Conservation (phyloP, 2,888 invertebrate species). For the Anagyrus pseudococci region DNA sequence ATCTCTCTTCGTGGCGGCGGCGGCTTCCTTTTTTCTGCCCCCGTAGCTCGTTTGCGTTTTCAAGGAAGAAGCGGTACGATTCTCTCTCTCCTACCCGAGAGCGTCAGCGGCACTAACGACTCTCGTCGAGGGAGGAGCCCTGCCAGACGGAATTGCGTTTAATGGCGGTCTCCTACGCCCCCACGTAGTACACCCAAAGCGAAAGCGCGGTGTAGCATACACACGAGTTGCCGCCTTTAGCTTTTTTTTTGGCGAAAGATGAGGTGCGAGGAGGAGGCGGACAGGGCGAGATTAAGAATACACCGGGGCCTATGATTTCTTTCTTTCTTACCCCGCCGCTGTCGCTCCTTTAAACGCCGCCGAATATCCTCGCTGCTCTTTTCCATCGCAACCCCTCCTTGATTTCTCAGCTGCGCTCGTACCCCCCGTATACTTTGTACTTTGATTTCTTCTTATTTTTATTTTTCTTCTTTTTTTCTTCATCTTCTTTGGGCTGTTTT, state of each 20-base stretch:
- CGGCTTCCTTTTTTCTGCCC: constrained; percentile 15
- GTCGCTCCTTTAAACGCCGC: background rate
- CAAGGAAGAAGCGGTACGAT: too few species aligned
- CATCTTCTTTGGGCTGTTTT: too few species aligned
- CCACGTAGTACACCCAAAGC: too few species aligned
- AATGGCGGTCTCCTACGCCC: too few species aligned
- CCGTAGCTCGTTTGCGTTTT: constrained; percentile 26
- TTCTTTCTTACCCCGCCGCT: constrained; percentile 4
- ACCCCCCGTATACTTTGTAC: too few species aligned
- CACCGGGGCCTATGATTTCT: constrained; percentile 7
- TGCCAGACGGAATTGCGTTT: constrained; percentile 51
- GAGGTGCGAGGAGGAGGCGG: constrained; percentile 31
- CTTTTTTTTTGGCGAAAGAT: constrained; percentile 13
- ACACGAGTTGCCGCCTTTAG: constrained; percentile 18
- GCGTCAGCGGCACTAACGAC: constrained; percentile 47
- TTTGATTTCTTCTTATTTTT: too few species aligned
- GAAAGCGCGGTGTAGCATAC: too few species aligned
- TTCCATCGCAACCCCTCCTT: too few species aligned
- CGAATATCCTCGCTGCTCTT: background rate
- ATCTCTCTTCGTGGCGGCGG: background rate
- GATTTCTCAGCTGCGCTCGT: too few species aligned
- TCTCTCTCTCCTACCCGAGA: too few species aligned
- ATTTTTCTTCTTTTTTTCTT: too few species aligned
- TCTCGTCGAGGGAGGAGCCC: constrained; percentile 50
- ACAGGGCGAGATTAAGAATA: constrained; percentile 13